A percentile compares a stretch with the other conserved stretches of the same genome.
phyloP scores from a whole-genome alignment of 2,888 invertebrate genomes.

The Ecdyonurus torrentis region DNA sequence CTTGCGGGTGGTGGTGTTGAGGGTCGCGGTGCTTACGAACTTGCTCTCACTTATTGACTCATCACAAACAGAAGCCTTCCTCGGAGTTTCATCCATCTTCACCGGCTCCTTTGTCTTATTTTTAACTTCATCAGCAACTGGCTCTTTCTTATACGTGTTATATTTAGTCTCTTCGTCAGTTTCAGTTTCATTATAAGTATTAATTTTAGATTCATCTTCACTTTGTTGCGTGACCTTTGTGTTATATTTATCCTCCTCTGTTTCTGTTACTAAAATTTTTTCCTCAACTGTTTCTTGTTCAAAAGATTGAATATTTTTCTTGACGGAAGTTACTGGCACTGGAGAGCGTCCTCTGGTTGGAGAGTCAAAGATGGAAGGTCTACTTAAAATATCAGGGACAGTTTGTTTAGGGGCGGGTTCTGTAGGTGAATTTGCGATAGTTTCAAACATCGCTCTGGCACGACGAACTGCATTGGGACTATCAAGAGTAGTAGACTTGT shows the following conservation, averaged over 20 bases:
- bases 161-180: background rate
- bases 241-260: background rate
- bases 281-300: background rate
- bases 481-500: background rate
- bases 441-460: slow-evolving; percentile 55
- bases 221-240: too few relatives aligned
- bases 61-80: background rate
- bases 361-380: slow-evolving; percentile 30
- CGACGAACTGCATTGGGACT: slow-evolving; percentile 37
- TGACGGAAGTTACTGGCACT: background rate
- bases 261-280: background rate
- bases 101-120: background rate
- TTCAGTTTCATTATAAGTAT: too few relatives aligned
- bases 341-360: background rate
- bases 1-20: background rate
- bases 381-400: slow-evolving; percentile 28
- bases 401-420: background rate
- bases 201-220: too few relatives aligned
- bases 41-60: background rate
- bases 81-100: background rate
- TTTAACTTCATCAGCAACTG: too few relatives aligned
- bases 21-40: background rate
- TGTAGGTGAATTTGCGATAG: slow-evolving; percentile 27
- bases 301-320: background rate
- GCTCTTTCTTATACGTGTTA: background rate